Base-by-base conservation (phyloP, 1,140 invertebrate genomes). In the Zaprionus kolodkinae region DNA sequence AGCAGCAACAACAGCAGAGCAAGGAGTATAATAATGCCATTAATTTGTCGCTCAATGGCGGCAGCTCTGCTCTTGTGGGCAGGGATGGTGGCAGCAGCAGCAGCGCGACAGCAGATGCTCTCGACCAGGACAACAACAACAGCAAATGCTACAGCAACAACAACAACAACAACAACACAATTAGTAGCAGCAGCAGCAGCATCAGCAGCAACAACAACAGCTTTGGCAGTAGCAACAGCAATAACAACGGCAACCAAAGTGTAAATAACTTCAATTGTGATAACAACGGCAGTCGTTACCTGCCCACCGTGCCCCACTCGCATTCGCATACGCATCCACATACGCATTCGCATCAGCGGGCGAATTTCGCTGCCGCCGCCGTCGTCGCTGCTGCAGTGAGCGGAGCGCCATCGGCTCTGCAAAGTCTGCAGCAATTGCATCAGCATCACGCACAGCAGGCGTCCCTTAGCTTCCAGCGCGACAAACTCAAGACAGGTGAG, bases 21-120 rank as follows among this genome's bases (percentile, higher is more conserved):
- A 92, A 92, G 72, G 91, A 92, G 55, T 92, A 91, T 78, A 92
- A 91, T 79, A 92, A 90, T 78, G 92, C 90, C 65, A 92, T 92
- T 70, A 92, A 92, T 82, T 72, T 92, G 72, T 92, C 92, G 67
- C 77, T 92, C 38, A 92, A 92, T 79, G 85, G 80, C 64, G 84
- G 63, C 75, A 35, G 21, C 50, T 68, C 71, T 12, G 38, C 68
- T 17, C n/a, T 36, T 33, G 56, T 6, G 21, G 75, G 55, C 45
- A 68, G 78, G 36, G 57, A 43, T 40, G 60, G 10, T 45, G 38
- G 27, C 1, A 6, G 27, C 27, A 30, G 27, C 3, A 30, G 27
- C 27, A 30, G 27, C 27, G 27, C 27, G 27, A 30, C 40, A n/a
- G 40, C 33, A 6, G 74, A 78, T 25, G 55, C 33, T 10, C 48